Conservation (phyloP, 2,797 vertebrate genomes). For the Tapirus indicus region DNA sequence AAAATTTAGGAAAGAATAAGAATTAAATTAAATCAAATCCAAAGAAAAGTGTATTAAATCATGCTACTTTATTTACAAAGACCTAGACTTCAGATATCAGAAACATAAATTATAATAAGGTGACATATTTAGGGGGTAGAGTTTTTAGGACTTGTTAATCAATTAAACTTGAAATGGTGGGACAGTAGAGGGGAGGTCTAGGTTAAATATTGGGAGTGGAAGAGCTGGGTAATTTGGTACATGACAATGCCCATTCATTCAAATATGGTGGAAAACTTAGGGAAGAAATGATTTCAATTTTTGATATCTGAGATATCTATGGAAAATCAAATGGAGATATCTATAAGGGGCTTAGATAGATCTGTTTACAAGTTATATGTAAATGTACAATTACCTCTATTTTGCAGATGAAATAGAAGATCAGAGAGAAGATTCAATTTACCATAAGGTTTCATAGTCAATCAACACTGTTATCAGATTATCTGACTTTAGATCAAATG, state of each 20-base stretch:
- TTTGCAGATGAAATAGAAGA: constrained; percentile 10
- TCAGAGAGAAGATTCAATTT: neutral
- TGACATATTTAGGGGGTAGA: neutral
- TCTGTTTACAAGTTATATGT: constrained; percentile 26
- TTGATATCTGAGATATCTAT: neutral
- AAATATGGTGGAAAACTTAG: neutral
- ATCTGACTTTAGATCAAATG: constrained; percentile 15
- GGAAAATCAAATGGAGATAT: neutral
- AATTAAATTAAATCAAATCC: neutral
- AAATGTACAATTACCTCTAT: neutral
- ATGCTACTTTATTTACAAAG: neutral
- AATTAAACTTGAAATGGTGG: neutral
- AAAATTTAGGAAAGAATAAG: neutral
- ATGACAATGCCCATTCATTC: neutral
- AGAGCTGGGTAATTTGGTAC: neutral
- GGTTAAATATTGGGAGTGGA: neutral
- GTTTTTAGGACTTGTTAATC: neutral
- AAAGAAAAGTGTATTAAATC: neutral
- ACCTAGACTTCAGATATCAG: neutral
- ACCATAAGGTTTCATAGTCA: neutral
- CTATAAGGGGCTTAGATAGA: neutral
- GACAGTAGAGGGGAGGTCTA: neutral
- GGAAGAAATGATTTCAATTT: neutral
- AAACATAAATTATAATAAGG: neutral
- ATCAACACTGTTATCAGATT: neutral